phyloP scores from a whole-genome alignment of 2,113 vertebrate genomes.

The Isichthys henryi region DNA sequence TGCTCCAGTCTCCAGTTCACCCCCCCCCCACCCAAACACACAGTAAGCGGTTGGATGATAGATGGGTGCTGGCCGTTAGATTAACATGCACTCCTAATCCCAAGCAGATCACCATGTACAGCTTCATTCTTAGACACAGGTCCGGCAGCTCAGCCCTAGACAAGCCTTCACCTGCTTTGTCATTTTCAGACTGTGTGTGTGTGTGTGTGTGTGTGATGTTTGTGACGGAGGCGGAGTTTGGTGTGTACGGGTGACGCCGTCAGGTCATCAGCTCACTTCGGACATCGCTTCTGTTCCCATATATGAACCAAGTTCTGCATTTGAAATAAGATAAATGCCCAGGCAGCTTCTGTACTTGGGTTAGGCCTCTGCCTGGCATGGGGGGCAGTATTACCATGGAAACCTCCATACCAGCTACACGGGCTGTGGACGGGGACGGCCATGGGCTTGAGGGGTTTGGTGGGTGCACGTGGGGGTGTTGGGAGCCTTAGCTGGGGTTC shows the following conservation, averaged over 20 bases:
- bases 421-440: background rate
- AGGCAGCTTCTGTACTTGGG: background rate
- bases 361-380: background rate
- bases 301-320: background rate
- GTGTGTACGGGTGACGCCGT: background rate
- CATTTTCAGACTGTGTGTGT: background rate
- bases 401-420: background rate
- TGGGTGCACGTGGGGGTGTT: background rate
- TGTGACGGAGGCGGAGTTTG: background rate
- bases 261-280: background rate
- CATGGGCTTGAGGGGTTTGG: background rate
- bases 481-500: background rate
- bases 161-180: background rate
- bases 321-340: background rate
- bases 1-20: background rate
- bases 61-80: background rate
- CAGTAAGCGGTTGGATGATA: background rate
- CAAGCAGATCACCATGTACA: no score
- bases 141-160: background rate
- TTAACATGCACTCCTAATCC: background rate
- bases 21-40: background rate
- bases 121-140: background rate
- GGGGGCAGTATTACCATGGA: background rate
- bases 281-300: background rate
- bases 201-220: background rate